These are phyloP conservation scores for Galagoides demidoff DNA, from an alignment of 2,797 vertebrate genomes.

Conservation along the genomic window DNA sequence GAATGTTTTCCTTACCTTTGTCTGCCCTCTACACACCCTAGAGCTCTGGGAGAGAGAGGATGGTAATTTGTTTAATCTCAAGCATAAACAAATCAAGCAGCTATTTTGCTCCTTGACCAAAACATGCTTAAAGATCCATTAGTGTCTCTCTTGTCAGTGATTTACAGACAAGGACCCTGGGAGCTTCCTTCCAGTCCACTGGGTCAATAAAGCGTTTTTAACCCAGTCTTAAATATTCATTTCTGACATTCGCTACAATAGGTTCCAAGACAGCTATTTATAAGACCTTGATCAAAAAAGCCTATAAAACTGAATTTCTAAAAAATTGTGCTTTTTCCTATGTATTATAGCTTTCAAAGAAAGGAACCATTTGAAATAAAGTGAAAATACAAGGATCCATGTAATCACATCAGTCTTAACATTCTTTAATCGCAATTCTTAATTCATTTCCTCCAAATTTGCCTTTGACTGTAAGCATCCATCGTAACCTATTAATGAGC, in stretches of 20 bases:
- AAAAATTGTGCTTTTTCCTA: slow-evolving; percentile 17
- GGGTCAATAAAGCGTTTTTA: slow-evolving; percentile 80
- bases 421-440: not conserved
- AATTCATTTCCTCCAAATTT: slow-evolving; percentile 31
- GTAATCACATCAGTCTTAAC: not conserved
- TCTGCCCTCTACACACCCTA: not conserved
- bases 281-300: slow-evolving; percentile 52
- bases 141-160: slow-evolving; percentile 67
- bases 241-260: slow-evolving; percentile 65
- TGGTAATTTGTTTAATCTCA: slow-evolving; percentile 58
- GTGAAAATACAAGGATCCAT: not conserved
- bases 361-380: not conserved
- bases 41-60: not conserved
- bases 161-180: slow-evolving; percentile 76
- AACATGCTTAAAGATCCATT: slow-evolving; percentile 74
- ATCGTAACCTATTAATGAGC: slow-evolving; percentile 1
- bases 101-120: slow-evolving; percentile 70
- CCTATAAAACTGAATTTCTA: slow-evolving; percentile 40
- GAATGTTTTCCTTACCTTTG: not conserved
- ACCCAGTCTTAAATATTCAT: slow-evolving; percentile 76
- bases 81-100: slow-evolving; percentile 74
- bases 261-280: slow-evolving; percentile 66
- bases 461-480: not conserved
- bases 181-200: slow-evolving; percentile 65
- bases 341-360: slow-evolving; percentile 48